Evolutionary conservation across 2,113 vertebrate genomes (phyloP), one percentile per base, ranked within the genome.

Genomic region (Dendrocopos noguchii): DNA sequence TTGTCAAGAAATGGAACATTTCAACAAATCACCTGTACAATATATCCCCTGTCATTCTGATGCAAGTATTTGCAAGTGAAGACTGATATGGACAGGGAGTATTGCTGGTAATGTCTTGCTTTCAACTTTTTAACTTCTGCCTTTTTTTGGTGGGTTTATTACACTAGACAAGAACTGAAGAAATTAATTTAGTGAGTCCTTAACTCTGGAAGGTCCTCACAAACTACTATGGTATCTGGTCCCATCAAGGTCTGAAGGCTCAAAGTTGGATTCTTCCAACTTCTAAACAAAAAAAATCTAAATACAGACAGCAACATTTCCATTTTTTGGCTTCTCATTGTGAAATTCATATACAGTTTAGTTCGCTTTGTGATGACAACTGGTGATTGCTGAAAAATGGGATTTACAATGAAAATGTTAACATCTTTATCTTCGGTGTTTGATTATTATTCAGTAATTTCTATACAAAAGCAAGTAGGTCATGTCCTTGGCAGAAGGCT

Each of bases 371-470:
- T 2, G 2, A 24, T 73, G 78, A 90, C 46, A 75, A 87, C 46
- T 56, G 52, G 17, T n/a, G 80, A 84, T 20, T 66, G 66, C 67
- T 93, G 81, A 81, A 88, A 93, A 95, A 91, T 16, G 28, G 50
- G 66, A 74, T 89, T 89, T 89, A 93, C 71, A 93, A 82, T 53
- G 52, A 81, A 94, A 93, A 89, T 17, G 96, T 91, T 95, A 92
- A 95, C 81, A 71, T 61, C 53, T 86, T 84, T 93, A 88, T 79
- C 84, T 76, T 24, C 36, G 25, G 46, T 15, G 42, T 79, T 72
- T 84, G 63, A 76, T 50, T 88, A 50, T 57, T 85, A 67, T 60
- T 80, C 79, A 72, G 36, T 87, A 87, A 95, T 88, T 63, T 77
- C 88, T 87, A 33, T 6, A 93, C 67, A 96, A 95, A 87, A 90